A percentile compares a stretch with the other conserved stretches of the same genome.
Evolutionary conservation across 2,888 invertebrate genomes (phyloP).

Genomic region (Abrostola tripartita): DNA sequence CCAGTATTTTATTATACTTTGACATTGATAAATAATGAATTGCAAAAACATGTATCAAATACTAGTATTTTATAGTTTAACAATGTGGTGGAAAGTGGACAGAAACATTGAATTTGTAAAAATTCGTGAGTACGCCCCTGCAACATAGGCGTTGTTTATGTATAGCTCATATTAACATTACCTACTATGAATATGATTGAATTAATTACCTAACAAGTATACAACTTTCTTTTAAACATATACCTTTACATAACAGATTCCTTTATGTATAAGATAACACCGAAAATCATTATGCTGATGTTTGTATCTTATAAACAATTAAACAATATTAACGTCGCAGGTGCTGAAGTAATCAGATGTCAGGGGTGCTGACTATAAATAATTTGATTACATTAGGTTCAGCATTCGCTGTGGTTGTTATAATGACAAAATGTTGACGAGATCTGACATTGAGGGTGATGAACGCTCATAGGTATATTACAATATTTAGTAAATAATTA

Average conservation of each 20-base stretch:
- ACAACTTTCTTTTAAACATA: too few relatives aligned
- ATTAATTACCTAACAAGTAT: too few relatives aligned
- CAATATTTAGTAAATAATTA: conserved; percentile 6
- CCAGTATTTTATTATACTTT: too few relatives aligned
- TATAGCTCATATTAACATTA: too few relatives aligned
- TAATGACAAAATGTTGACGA: conserved; percentile 34
- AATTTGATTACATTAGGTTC: conserved; percentile 32
- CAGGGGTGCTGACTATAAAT: conserved; percentile 18
- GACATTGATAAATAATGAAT: too few relatives aligned
- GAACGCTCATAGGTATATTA: not conserved
- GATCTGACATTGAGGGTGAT: conserved; percentile 9
- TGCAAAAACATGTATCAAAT: too few relatives aligned
- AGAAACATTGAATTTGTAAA: too few relatives aligned
- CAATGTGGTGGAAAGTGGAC: too few relatives aligned
- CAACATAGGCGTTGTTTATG: too few relatives aligned
- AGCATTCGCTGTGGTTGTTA: conserved; percentile 33
- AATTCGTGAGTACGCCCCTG: too few relatives aligned
- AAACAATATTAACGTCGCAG: conserved; percentile 25
- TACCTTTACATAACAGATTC: not conserved
- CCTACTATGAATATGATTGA: too few relatives aligned
- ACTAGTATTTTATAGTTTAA: too few relatives aligned
- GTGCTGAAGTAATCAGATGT: conserved; percentile 27
- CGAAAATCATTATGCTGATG: conserved; percentile 11
- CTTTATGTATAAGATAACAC: not conserved
- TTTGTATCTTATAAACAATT: conserved; percentile 13